These are phyloP conservation scores for Leptinotarsa tumamoca DNA, from an alignment of 2,888 invertebrate genomes.

Conservation along the genomic window DNA sequence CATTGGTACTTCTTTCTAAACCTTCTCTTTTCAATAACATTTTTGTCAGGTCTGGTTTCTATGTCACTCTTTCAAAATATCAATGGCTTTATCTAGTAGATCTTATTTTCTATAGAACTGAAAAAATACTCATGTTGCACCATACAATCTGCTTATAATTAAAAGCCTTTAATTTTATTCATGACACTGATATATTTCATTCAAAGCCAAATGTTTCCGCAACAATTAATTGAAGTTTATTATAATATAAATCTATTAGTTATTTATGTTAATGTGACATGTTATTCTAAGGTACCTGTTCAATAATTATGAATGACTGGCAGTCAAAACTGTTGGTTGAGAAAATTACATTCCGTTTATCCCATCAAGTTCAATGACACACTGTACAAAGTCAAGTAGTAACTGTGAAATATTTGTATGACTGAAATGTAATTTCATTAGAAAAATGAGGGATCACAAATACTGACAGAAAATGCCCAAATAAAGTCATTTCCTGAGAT, in stretches of 20 bases:
- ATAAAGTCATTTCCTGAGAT: no score
- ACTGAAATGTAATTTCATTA: no score
- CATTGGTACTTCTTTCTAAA: no score
- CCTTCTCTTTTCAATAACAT: no score
- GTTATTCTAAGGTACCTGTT: neutral
- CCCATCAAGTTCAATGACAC: no score
- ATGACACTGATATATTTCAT: neutral
- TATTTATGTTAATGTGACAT: neutral
- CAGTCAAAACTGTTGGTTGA: neutral
- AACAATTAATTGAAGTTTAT: slow-evolving; percentile 1
- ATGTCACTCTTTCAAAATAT: no score
- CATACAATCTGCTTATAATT: neutral
- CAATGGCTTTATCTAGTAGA: no score
- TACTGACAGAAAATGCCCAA: no score
- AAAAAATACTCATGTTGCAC: neutral
- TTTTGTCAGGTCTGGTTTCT: no score
- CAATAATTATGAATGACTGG: neutral
- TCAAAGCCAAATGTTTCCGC: neutral
- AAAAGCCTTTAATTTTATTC: neutral
- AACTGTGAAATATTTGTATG: no score
- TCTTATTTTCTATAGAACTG: neutral
- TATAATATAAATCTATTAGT: neutral
- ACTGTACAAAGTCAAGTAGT: no score
- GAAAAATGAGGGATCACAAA: no score
- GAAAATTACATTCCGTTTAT: neutral